Base-by-base conservation (phyloP, 2,888 invertebrate species). In the Ferrisia virgata region DNA sequence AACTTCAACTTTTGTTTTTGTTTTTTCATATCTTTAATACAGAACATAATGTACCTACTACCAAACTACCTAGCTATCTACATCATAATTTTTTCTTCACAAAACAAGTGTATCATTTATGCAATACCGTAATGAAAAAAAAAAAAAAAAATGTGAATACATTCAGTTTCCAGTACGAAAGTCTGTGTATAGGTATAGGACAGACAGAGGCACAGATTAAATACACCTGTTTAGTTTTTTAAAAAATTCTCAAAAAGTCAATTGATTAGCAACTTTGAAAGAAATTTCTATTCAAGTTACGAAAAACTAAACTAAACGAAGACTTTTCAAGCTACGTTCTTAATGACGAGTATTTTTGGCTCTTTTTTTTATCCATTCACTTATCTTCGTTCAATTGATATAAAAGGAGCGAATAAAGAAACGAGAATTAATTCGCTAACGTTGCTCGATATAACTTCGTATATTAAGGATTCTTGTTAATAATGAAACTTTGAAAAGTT, bases 401-500 rank as follows among this genome's bases (percentile, higher is more conserved):
- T 64, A 64, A n/a, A 64, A 28, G 8, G 28, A 64, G 15, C 2
- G 64, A 64, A 28, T n/a, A 28, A 64, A 53, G 22, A 76, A 76
- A 15, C 18, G 72, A 25, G 28, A 76, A 18, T 36, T 76, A 76
- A 76, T 76, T 76, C 72, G 72, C 72, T 36, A 76, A 76, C 72
- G 72, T 76, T 33, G 72, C 72, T 72, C 33, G 33, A 72, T 72
- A 72, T 33, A 72, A 72, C 72, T 33, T 36, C n/a, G 36, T 22
- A 22, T 22, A 76, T 76, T 76, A 76, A 76, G 72, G 72, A 76
- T 76, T 76, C 72, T 76, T 36, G 72, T 36, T 76, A 76, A 76
- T 76, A 76, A 76, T 36, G 72, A 76, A 76, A 76, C 72, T 76
- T 76, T 76, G 72, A 76, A 76, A 76, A 76, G 72, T 76, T 76